These are phyloP conservation scores for Graptemys geographica DNA, from an alignment of 2,797 vertebrate genomes.

Conservation along the genomic window DNA sequence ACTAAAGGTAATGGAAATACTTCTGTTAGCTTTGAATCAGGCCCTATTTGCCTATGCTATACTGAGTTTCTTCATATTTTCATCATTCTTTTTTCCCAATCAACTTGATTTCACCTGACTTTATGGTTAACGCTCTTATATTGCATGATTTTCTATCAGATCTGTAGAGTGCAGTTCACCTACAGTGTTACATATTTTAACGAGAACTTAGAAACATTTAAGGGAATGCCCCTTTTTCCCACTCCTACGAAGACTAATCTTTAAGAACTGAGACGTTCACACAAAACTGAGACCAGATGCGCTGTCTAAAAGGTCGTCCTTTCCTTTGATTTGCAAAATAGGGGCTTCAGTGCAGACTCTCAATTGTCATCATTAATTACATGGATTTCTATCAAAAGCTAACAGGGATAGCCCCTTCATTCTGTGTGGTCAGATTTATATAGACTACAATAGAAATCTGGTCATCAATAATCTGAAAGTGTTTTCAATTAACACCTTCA, in stretches of 20 bases:
- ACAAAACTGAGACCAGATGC: not conserved
- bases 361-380: not conserved
- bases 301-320: not conserved
- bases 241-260: not conserved
- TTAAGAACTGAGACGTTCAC: not conserved
- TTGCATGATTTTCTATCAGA: not conserved
- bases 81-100: not conserved
- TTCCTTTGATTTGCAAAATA: not conserved
- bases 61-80: not conserved
- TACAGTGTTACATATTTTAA: not conserved
- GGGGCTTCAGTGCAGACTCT: not conserved
- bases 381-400: not conserved
- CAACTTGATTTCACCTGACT: not conserved
- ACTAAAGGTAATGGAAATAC: not conserved
- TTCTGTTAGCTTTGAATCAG: not conserved
- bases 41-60: not conserved
- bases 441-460: not conserved
- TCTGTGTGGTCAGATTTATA: not conserved
- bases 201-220: not conserved
- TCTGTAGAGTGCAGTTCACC: not conserved
- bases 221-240: not conserved
- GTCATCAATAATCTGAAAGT: not conserved
- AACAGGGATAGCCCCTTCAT: not conserved
- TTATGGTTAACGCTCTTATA: not conserved
- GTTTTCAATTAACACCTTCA: not conserved